phyloP scores from a whole-genome alignment of 2,888 invertebrate genomes.

The Trachelus tabidus region DNA sequence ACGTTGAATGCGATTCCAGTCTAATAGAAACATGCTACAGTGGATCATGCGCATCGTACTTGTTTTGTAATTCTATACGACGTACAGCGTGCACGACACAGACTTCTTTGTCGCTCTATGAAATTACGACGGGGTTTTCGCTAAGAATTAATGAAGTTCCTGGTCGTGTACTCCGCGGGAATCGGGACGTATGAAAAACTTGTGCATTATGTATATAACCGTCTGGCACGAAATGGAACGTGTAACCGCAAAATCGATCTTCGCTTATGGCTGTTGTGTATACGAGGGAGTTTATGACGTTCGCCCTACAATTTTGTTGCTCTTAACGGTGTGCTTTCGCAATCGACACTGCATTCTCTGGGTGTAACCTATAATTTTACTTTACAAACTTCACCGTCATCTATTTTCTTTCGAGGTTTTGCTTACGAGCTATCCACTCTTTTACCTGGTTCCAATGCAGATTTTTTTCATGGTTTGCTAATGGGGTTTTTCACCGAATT shows the following conservation, averaged over 20 bases:
- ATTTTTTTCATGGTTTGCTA: too few species aligned
- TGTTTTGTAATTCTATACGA: background rate
- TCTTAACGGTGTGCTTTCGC: background rate
- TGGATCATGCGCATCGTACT: background rate
- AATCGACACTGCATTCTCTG: background rate
- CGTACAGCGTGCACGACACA: background rate
- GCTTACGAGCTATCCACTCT: too few species aligned
- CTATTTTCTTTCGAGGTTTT: too few species aligned
- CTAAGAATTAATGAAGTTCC: background rate
- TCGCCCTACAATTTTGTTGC: background rate
- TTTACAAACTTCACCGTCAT: background rate
- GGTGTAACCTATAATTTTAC: background rate
- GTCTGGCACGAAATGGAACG: background rate
- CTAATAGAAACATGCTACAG: background rate
- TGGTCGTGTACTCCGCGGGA: background rate
- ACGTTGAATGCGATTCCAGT: background rate
- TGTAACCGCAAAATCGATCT: background rate
- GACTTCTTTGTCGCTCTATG: background rate
- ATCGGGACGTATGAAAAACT: background rate
- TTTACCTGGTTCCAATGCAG: too few species aligned
- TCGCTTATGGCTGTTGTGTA: background rate
- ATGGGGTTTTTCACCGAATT: too few species aligned
- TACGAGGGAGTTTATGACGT: background rate
- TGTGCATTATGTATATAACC: background rate
- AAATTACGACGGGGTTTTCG: background rate